phyloP scores from a whole-genome alignment of 2,797 vertebrate genomes.

The Gadopsis bispinosus region DNA sequence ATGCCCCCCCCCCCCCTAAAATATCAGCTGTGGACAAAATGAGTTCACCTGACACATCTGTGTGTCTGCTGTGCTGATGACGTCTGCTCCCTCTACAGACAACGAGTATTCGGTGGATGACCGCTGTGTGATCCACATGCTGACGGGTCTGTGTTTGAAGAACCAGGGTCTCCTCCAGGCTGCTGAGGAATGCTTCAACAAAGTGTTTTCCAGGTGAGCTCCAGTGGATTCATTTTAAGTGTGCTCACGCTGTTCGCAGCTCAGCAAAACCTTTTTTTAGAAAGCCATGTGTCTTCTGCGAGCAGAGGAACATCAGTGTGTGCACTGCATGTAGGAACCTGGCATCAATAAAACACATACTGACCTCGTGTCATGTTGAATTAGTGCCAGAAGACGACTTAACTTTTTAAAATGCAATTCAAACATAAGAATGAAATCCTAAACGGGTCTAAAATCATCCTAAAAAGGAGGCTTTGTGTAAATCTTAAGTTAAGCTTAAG shows the following conservation, averaged over 20 bases:
- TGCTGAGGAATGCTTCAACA: conserved; percentile 84
- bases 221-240: background rate
- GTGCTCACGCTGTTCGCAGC: background rate
- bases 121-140: conserved; percentile 83
- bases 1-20: background rate
- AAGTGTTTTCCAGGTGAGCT: conserved; percentile 79
- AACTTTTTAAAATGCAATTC: background rate
- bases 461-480: background rate
- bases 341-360: background rate
- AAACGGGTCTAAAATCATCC: background rate
- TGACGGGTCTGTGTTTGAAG: conserved; percentile 88
- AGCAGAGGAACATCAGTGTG: background rate
- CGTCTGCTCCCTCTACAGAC: conserved; percentile 64
- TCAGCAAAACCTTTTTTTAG: background rate
- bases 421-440: background rate
- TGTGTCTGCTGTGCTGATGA: background rate
- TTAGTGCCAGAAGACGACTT: background rate
- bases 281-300: background rate
- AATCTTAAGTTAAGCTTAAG: background rate
- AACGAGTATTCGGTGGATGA: conserved; percentile 85
- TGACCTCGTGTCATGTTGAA: background rate
- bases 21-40: background rate
- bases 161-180: conserved; percentile 81
- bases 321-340: background rate
- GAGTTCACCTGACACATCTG: background rate